Evolutionary conservation across 2,113 vertebrate species (phyloP).

Genomic region (Rostratula benghalensis): DNA sequence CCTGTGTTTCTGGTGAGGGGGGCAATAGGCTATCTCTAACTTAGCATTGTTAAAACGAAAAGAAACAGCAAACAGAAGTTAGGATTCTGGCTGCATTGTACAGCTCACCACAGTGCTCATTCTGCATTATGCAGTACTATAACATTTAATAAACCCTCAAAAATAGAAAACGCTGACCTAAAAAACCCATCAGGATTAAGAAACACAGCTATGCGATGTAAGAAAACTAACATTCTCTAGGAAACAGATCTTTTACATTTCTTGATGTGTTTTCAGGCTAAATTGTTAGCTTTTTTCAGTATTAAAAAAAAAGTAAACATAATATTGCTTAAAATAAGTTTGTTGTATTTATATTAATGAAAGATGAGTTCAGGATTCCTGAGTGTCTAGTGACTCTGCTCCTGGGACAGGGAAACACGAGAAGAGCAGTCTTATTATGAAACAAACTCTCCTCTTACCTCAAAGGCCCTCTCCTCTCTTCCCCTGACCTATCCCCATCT

Average conservation of each 20-base stretch:
- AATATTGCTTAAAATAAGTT: not conserved
- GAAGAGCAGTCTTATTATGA: slow-evolving; percentile 69
- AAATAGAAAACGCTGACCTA: not conserved
- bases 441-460: slow-evolving; percentile 59
- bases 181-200: not conserved
- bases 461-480: slow-evolving; percentile 56
- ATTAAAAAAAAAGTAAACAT: not conserved
- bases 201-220: not conserved
- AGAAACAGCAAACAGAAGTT: not conserved
- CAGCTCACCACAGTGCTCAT: not conserved
- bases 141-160: not conserved
- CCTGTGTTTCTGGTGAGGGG: not conserved
- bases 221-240: not conserved
- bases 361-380: slow-evolving; percentile 40
- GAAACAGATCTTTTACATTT: not conserved
- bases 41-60: not conserved
- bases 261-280: not conserved
- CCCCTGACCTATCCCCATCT: slow-evolving; percentile 63
- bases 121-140: not conserved
- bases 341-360: slow-evolving; percentile 36
- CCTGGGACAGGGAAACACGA: slow-evolving; percentile 54
- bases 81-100: not conserved
- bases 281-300: not conserved
- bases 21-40: not conserved
- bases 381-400: slow-evolving; percentile 45